Base-by-base conservation (phyloP, 2,888 invertebrate species). In the Pycnomerus fuliginosus region DNA sequence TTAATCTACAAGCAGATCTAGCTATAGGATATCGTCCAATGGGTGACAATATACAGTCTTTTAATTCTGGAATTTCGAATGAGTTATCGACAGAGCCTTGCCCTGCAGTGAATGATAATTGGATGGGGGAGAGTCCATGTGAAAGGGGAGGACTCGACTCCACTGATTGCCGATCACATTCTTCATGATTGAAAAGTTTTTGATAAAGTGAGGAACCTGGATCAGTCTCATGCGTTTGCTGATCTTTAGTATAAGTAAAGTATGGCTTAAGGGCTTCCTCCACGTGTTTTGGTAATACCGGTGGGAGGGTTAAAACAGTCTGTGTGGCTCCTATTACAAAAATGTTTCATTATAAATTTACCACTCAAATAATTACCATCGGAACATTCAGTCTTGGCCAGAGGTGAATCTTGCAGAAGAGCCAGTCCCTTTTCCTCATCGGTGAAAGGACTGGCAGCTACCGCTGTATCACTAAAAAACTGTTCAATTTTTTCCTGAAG, bases 401-500 rank as follows among this genome's bases (percentile, higher is more conserved):
- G 10, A 2, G 16, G 2, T 13, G 4, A 15, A 2, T 8, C 2
- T 10, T 14, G 2, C 2, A n/a, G 10, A 1, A 32, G 12, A 1
- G 22, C 12, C 16, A 11, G 10, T 10, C 36, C 22, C 10, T 22
- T 33, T 1, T 47, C 24, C 27, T 50, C 53, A 15, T 50, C 47
- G 42, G 56, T 58, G 50, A 64, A 51, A 3, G 73, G 74, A 54
- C 74, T 74, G 56, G 73, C 73, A 49, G 70, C 68, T 46, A 72
- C 69, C 41, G 65, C 64, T 33, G 63, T 67, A 44, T 69, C 65
- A 44, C 56, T 69, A 54, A 74, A 74, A 59, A 65, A 74, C 35
- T 71, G 78, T 47, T 82, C 80, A 27, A 84, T 85, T 32, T 81
- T 83, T 56, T 82, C 82, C 65, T 85, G 85, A 2, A 82, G 82